Conservation (phyloP, 2,797 vertebrate genomes). For the Tragopan temminckii region DNA sequence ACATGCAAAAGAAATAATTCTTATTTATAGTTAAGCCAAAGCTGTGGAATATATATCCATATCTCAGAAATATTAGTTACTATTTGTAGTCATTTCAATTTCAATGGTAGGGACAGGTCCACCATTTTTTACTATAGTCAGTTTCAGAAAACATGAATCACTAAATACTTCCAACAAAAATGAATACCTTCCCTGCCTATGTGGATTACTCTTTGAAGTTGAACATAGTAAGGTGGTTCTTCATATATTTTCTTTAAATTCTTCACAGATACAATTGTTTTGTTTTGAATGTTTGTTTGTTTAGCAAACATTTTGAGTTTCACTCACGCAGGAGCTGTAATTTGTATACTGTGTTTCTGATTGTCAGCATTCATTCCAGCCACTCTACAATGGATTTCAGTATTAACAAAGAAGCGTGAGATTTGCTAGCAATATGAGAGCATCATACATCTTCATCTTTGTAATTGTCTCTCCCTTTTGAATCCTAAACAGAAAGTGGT, state of each 20-base stretch:
- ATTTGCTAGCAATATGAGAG: not conserved
- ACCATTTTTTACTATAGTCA: constrained; percentile 24
- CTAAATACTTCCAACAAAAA: not conserved
- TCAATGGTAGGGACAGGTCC: not conserved
- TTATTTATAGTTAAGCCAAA: not conserved
- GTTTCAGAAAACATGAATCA: not conserved
- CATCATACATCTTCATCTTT: not conserved
- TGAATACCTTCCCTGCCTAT: not conserved
- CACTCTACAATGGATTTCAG: not conserved
- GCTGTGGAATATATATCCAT: not conserved
- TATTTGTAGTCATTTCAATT: not conserved
- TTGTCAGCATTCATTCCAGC: not conserved
- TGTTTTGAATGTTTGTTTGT: not conserved
- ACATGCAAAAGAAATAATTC: not conserved
- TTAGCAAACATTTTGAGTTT: not conserved
- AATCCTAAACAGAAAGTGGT: not conserved
- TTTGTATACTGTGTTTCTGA: not conserved
- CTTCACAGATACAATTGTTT: rapidly evolving
- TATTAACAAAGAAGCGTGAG: not conserved
- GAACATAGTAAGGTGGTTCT: not conserved
- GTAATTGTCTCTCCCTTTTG: not conserved
- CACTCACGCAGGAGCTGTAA: not conserved
- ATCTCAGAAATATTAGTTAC: not conserved
- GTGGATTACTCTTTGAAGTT: not conserved
- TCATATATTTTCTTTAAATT: not conserved